A percentile compares a stretch with the other conserved stretches of the same genome.
Conservation (phyloP, 2,888 invertebrate genomes). For the Dynastes hyllus region DNA sequence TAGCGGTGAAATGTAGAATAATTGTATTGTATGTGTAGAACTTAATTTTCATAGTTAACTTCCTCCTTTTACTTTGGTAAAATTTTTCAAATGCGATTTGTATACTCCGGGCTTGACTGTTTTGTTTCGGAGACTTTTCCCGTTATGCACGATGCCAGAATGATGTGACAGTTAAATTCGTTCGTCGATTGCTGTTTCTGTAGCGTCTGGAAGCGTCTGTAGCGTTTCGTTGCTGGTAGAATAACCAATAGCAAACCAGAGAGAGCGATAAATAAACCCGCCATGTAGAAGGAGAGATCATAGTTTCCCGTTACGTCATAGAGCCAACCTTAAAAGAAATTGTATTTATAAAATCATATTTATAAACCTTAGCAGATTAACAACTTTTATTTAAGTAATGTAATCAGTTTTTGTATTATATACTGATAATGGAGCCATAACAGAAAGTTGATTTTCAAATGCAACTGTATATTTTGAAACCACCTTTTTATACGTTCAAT, state of each 20-base stretch:
- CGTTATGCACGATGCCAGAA: constrained; percentile 62
- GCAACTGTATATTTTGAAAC: no score
- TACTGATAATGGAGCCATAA: no score
- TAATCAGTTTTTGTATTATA: no score
- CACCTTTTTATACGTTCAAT: no score
- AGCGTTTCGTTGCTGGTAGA: constrained; percentile 66
- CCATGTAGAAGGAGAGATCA: constrained; percentile 86
- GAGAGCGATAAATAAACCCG: constrained; percentile 85
- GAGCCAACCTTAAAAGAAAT: constrained; percentile 80
- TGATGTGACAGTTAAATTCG: constrained; percentile 61
- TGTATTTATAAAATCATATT: background rate
- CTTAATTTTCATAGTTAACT: constrained; percentile 1
- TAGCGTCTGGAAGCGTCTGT: constrained; percentile 63
- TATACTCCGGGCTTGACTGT: constrained; percentile 48
- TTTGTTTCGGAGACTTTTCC: constrained; percentile 58
- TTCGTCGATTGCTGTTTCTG: constrained; percentile 64
- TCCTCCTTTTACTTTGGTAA: background rate
- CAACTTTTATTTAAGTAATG: no score
- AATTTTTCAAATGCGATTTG: constrained; percentile 60
- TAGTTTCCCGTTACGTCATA: constrained; percentile 86
- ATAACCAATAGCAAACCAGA: constrained; percentile 80
- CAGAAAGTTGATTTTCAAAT: no score
- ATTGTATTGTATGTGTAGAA: background rate
- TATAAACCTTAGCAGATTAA: no score
- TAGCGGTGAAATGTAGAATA: constrained; percentile 10